phyloP scores from a whole-genome alignment of 2,113 vertebrate genomes.

The Leptocoma aspasia region DNA sequence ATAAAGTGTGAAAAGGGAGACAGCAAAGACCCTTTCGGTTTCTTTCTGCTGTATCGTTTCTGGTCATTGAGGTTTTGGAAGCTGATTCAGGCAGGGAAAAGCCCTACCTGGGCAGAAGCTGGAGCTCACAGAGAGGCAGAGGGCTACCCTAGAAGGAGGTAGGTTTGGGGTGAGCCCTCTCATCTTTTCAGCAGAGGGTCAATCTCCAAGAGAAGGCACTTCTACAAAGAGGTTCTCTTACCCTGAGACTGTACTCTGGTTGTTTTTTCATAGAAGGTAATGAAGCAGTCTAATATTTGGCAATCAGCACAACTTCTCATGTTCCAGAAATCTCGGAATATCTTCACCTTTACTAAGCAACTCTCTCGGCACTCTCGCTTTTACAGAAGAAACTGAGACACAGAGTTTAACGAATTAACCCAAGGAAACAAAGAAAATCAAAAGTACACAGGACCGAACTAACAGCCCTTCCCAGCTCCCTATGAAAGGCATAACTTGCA shows the following conservation, averaged over 20 bases:
- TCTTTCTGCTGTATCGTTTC: background rate
- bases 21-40: background rate
- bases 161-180: background rate
- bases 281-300: background rate
- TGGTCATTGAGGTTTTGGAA: background rate
- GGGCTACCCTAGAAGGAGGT: background rate
- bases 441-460: background rate
- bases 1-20: background rate
- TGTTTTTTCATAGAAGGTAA: background rate
- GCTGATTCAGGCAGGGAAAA: background rate
- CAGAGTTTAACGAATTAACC: background rate
- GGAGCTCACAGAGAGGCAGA: background rate
- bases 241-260: background rate
- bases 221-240: background rate
- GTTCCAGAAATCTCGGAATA: constrained; percentile 11
- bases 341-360: background rate
- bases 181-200: background rate
- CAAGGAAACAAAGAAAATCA: background rate
- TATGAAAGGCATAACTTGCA: background rate
- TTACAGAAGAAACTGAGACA: background rate
- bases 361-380: background rate
- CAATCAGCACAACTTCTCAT: background rate
- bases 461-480: background rate
- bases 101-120: background rate
- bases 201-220: background rate